Evolutionary conservation across 1,140 invertebrate genomes (phyloP).

Genomic region (Bacillus rossius): DNA sequence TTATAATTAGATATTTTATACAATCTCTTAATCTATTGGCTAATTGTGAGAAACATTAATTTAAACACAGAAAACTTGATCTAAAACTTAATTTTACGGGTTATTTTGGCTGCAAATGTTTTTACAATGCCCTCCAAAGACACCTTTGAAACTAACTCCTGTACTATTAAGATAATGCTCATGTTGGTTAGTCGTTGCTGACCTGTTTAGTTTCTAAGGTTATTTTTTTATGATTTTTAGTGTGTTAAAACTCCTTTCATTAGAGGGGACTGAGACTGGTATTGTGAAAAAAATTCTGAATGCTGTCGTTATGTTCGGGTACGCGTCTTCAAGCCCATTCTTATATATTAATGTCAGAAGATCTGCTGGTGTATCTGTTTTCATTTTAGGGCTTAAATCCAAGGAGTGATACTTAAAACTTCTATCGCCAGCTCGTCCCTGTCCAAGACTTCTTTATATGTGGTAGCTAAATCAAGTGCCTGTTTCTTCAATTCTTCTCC

Average conservation of each 20-base stretch:
- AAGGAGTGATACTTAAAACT: conserved; percentile 7
- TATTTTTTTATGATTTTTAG: conserved; percentile 35
- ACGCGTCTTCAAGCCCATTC: conserved; percentile 9
- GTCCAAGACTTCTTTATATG: conserved; percentile 4
- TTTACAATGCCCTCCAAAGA: conserved; percentile 17
- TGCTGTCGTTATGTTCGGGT: conserved; percentile 12
- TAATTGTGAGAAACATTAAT: too few species aligned
- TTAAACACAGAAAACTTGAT: neutral
- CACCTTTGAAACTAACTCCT: conserved; percentile 12
- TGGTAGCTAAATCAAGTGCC: conserved; percentile 1
- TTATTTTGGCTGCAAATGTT: conserved; percentile 19
- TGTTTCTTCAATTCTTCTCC: conserved; percentile 8
- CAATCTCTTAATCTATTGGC: too few species aligned
- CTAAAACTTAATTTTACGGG: conserved; percentile 16
- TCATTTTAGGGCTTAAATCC: neutral
- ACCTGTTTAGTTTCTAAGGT: conserved; percentile 27
- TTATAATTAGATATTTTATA: too few species aligned
- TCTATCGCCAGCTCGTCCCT: conserved; percentile 1
- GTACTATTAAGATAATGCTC: conserved; percentile 25
- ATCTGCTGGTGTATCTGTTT: neutral
- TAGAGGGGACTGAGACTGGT: conserved; percentile 29
- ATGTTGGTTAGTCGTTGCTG: conserved; percentile 28
- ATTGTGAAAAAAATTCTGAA: conserved; percentile 15
- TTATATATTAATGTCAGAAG: conserved; percentile 10
- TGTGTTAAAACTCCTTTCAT: conserved; percentile 33